phyloP scores from a whole-genome alignment of 2,797 vertebrate species.

The Silurus lanzhouensis region DNA sequence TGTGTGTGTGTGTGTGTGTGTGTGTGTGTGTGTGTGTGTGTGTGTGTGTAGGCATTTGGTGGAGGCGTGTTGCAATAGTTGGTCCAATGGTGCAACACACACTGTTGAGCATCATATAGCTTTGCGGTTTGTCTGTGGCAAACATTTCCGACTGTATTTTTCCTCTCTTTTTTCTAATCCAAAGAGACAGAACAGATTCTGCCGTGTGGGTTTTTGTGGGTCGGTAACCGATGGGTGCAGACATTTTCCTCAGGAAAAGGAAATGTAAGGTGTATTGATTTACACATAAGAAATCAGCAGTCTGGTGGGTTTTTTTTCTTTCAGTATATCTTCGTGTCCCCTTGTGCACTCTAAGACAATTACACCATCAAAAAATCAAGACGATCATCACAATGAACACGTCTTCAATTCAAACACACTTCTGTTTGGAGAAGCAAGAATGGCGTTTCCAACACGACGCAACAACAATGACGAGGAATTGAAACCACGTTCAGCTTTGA shows the following conservation, averaged over 20 bases:
- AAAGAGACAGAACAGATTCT: neutral
- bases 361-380: neutral
- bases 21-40: too few relatives aligned
- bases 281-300: neutral
- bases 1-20: too few relatives aligned
- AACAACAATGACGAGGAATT: slow-evolving; percentile 22
- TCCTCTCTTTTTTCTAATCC: neutral
- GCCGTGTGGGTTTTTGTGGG: neutral
- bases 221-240: neutral
- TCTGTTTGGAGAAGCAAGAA: slow-evolving; percentile 23
- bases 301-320: neutral
- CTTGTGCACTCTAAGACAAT: neutral
- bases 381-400: neutral
- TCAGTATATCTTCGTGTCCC: neutral
- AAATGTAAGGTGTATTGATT: slow-evolving; percentile 3
- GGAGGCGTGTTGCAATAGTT: slow-evolving; percentile 15
- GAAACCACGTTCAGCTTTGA: neutral
- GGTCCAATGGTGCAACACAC: slow-evolving; percentile 1
- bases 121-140: neutral
- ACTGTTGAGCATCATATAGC: neutral
- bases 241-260: neutral
- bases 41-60: neutral
- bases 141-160: neutral
- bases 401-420: neutral
- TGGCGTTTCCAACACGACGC: neutral